These are phyloP conservation scores for Syrrhaptes paradoxus DNA, from an alignment of 2,113 vertebrate species.

Conservation along the genomic window DNA sequence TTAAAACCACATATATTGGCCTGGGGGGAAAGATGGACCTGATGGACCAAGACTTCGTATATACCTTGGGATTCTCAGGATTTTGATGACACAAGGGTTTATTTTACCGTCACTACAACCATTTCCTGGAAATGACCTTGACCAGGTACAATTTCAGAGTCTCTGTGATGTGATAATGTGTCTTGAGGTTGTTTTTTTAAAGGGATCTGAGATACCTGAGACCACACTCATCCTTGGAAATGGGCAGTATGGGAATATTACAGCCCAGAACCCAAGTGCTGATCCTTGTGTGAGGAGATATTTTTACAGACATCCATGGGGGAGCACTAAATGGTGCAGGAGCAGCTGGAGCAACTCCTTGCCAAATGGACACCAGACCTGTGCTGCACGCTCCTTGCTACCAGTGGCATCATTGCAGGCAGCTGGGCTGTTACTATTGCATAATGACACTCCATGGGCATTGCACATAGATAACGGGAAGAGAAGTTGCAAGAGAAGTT, in stretches of 20 bases:
- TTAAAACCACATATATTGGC: neutral
- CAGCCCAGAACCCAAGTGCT: neutral
- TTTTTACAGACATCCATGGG: neutral
- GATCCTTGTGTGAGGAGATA: neutral
- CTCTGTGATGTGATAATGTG: accelerated
- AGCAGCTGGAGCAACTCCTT: neutral
- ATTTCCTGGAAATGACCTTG: neutral
- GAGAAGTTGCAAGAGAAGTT: neutral
- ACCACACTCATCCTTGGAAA: neutral
- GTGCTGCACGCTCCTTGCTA: accelerated
- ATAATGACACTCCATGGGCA: neutral
- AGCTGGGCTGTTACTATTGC: neutral
- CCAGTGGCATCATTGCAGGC: accelerated
- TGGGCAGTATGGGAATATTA: neutral
- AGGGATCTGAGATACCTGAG: neutral
- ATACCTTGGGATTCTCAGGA: neutral
- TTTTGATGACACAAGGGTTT: neutral
- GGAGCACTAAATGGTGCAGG: accelerated
- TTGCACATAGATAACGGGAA: neutral
- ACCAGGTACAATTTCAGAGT: neutral
- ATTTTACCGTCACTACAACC: neutral
- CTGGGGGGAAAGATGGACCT: neutral
- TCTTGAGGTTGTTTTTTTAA: neutral
- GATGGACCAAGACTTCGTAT: neutral
- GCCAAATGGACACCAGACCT: neutral